Conservation (phyloP, 1,140 invertebrate species). For the Papilio xuthus region DNA sequence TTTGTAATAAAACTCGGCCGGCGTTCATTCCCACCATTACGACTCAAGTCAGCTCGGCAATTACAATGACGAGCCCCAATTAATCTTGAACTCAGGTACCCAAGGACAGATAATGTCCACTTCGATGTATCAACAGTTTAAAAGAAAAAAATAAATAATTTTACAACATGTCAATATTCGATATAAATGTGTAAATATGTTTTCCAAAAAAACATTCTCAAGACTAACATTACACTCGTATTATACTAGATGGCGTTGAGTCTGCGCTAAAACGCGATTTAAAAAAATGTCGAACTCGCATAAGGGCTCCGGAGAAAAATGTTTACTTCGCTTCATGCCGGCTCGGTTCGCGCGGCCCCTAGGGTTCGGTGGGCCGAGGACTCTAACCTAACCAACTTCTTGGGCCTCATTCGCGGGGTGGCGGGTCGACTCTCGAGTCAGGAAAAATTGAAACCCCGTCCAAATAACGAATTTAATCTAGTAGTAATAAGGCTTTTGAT, state of each 20-base stretch:
- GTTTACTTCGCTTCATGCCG: constrained; percentile 52
- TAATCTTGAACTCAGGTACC: constrained; percentile 29
- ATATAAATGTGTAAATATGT: background rate
- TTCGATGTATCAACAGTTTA: background rate
- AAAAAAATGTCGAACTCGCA: constrained; percentile 39
- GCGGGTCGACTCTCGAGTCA: constrained; percentile 76
- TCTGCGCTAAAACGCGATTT: constrained; percentile 49
- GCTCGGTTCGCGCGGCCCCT: constrained; percentile 62
- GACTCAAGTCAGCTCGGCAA: constrained; percentile 32
- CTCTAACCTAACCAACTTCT: constrained; percentile 78
- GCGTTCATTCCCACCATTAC: constrained; percentile 34
- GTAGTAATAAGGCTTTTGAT: constrained; percentile 15
- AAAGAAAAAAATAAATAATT: background rate
- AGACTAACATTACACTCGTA: background rate
- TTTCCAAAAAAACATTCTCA: background rate
- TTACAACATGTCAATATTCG: background rate
- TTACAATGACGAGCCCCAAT: constrained; percentile 34
- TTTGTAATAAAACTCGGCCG: constrained; percentile 28
- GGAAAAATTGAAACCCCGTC: constrained; percentile 76
- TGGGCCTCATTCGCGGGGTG: constrained; percentile 75
- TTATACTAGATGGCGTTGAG: constrained; percentile 54
- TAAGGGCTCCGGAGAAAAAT: background rate
- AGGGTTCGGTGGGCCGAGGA: constrained; percentile 65
- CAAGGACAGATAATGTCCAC: constrained; percentile 10
- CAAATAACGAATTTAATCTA: constrained; percentile 34